Evolutionary conservation across 2,888 invertebrate species (phyloP), one percentile per base, ranked within the genome.

Genomic region (Frankliniella fusca): DNA sequence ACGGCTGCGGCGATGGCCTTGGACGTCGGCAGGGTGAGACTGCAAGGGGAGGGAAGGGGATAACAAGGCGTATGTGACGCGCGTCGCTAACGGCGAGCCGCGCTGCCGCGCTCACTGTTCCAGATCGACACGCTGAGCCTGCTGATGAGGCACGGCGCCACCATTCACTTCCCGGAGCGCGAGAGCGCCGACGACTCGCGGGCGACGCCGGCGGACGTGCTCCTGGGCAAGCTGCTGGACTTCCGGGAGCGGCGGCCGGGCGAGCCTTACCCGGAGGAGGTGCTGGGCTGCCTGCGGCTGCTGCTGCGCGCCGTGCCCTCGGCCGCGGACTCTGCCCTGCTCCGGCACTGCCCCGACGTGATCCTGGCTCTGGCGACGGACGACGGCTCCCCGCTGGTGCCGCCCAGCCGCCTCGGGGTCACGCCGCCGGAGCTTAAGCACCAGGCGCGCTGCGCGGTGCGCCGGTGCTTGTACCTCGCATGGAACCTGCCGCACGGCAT

Each of bases 401-500:
- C 81, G 48, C 49, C 83, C 80, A 48, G 81, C 65, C 65, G 81
- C 65, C 28, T 50, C 93, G 1, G 87, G 89, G 27, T 90, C 90
- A 5, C 89, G 93, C 93, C 93, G 1, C 91, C 93, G n/a, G 93
- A 93, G 85, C 88, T 96, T 82, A 93, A 93, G 85, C 95, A 95
- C 87, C 88, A 95, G 5, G 93, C 93, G 85, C 90, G 95, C 84
- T 95, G 94, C 87, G 88, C 88, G 38, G 91, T 95, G 80, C 90
- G 95, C 83, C 89, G 92, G 80, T 87, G 88, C 82, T 88, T 96
- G 81, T 92, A 93, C 89, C 85, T 89, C 61, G 93, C 93, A 86
- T 93, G 93, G 88, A 92, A 93, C 85, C 87, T 96, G 79, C 95
- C 95, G 0, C 90, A 92, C 84, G 95, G 95, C 20, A 94, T 95